Evolutionary conservation across 2,888 invertebrate species (phyloP).

Genomic region (Aporophyla nigra): DNA sequence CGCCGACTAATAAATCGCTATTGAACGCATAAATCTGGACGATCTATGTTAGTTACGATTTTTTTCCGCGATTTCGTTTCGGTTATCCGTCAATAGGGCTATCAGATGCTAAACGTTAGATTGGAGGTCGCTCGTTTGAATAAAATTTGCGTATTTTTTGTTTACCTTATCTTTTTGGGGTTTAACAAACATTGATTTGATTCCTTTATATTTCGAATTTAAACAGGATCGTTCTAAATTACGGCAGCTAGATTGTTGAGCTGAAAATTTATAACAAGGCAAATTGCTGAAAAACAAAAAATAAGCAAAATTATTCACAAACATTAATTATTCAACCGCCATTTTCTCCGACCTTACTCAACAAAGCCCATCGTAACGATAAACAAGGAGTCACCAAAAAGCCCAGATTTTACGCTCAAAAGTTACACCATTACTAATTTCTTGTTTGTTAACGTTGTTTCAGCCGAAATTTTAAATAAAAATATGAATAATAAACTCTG

Average conservation of each 20-base stretch:
- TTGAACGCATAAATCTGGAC: constrained; percentile 73
- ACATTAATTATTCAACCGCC: constrained; percentile 30
- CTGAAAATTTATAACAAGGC: constrained; percentile 8
- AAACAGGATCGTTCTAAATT: constrained; percentile 28
- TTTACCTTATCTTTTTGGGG: constrained; percentile 27
- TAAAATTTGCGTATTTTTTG: constrained; percentile 53
- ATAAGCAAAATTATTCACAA: constrained; percentile 27
- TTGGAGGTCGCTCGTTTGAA: constrained; percentile 46
- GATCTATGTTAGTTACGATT: constrained; percentile 75
- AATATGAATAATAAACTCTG: constrained; percentile 71
- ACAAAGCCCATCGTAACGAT: constrained; percentile 46
- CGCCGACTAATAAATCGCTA: constrained; percentile 75
- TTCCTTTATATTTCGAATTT: constrained; percentile 13
- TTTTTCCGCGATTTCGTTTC: constrained; percentile 67
- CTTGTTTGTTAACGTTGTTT: constrained; percentile 51
- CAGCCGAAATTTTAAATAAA: constrained; percentile 65
- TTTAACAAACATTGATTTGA: constrained; percentile 10
- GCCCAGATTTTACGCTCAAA: constrained; percentile 44
- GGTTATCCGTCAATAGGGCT: constrained; percentile 65
- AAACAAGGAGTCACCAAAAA: constrained; percentile 49
- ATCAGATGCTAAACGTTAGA: constrained; percentile 62
- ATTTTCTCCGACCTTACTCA: constrained; percentile 38
- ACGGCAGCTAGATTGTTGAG: constrained; percentile 1
- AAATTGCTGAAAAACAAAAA: constrained; percentile 6
- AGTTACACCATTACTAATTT: constrained; percentile 59